These are phyloP conservation scores for Phyllotreta striolata DNA, from an alignment of 2,888 invertebrate species.

Conservation along the genomic window DNA sequence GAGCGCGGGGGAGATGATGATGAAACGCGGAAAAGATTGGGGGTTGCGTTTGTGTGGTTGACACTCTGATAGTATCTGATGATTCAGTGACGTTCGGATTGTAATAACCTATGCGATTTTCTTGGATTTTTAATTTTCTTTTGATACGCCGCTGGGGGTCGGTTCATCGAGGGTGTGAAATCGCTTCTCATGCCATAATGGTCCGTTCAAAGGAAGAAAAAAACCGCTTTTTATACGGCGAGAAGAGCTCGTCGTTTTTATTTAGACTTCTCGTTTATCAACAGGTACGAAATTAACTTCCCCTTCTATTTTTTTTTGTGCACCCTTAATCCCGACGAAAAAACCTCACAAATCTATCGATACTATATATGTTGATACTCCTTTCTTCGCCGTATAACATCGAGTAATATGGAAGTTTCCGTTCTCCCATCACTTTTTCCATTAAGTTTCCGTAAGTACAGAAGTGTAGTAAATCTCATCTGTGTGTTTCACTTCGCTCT, in stretches of 20 bases:
- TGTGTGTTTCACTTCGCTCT: constrained; percentile 19
- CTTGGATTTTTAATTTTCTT: constrained; percentile 5
- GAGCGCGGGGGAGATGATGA: constrained; percentile 49
- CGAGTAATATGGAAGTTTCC: constrained; percentile 5
- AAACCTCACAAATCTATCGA: background rate
- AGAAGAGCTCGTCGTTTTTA: constrained; percentile 45
- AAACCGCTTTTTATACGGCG: constrained; percentile 50
- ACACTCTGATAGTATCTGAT: constrained; percentile 59
- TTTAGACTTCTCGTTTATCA: constrained; percentile 51
- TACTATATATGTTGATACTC: too few relatives aligned
- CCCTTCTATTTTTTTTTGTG: constrained; percentile 33
- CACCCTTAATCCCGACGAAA: background rate
- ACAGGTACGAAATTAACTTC: constrained; percentile 54
- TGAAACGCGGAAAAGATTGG: constrained; percentile 55
- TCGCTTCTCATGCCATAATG: constrained; percentile 45
- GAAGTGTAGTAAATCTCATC: constrained; percentile 31
- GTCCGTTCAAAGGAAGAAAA: constrained; percentile 48
- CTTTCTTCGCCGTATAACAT: background rate
- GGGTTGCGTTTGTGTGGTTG: constrained; percentile 58
- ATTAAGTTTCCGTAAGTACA: constrained; percentile 32
- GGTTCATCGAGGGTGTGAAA: constrained; percentile 44
- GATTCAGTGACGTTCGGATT: constrained; percentile 38
- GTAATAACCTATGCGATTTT: background rate
- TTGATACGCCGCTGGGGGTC: constrained; percentile 27
- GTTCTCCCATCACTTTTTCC: constrained; percentile 4